Base-by-base conservation (phyloP, 2,888 invertebrate genomes). In the Hypena proboscidalis region DNA sequence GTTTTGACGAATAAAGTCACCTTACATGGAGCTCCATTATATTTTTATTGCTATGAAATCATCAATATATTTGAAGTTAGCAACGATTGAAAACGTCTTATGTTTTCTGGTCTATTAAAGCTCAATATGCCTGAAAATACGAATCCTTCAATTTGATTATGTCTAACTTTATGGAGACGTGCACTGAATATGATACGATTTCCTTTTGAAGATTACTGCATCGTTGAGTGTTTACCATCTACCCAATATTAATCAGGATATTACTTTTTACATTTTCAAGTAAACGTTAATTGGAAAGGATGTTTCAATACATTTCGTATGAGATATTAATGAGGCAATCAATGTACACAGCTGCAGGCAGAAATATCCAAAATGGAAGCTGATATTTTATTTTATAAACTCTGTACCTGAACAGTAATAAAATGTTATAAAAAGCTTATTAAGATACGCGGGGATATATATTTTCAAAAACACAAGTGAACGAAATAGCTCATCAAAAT, bases 161-260 rank as follows among this genome's bases (percentile, higher is more conserved):
- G 44, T 38, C 34, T 46, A 53, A 55, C 56, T 47, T 52, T 42
- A 42, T 35, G 49, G 46, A 50, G 56, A 42, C 50, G 50, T 53
- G 53, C 46, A 51, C 37, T 38, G 50, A 36, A 63, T 62, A 56
- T n/a, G n/a, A 61, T 58, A 61, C 61, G 64, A 71, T 69, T 72
- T 71, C 64, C 62, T 58, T 48, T 37, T 49, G 42, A 46, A 67
- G 57, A 72, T 65, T 68, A 61, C 61, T 44, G 52, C 44, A 48
- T 31, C 48, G 35, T 41, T 42, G 52, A 59, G 66, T 66, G 62
- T 74, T 72, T 70, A 52, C 59, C 39, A 46, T 58, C 44, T 48
- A 60, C 47, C 50, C 7, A 11, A 23, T 26, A 47, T 50, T 29
- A 42, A 40, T 39, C 52, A 57, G 59, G 65, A 73, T 71, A 71